Conservation (phyloP, 2,888 invertebrate genomes). For the Baccha elongata region DNA sequence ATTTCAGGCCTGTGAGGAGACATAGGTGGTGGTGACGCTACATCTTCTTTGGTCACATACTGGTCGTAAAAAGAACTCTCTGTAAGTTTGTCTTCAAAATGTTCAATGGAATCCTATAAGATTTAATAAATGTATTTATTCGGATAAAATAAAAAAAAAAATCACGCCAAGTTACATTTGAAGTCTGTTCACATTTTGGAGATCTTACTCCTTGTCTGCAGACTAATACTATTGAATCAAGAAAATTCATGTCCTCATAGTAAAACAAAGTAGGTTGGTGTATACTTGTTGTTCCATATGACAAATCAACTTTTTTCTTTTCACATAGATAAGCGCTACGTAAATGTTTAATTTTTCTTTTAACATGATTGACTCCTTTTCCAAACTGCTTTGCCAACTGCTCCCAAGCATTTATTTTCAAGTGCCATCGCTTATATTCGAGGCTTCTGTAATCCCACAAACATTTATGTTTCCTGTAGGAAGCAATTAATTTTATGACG, state of each 20-base stretch:
- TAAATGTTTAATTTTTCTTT: constrained; percentile 73
- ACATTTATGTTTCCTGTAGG: constrained; percentile 67
- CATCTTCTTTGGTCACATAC: not conserved
- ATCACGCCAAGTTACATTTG: not conserved
- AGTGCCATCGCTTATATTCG: constrained; percentile 67
- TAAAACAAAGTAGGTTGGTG: constrained; percentile 69
- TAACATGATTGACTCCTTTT: constrained; percentile 57
- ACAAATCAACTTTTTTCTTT: constrained; percentile 70
- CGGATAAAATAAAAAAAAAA: not conserved
- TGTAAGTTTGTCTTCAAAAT: not conserved
- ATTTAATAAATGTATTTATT: not conserved
- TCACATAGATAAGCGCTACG: constrained; percentile 69
- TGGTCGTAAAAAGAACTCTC: not conserved
- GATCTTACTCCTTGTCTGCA: constrained; percentile 29
- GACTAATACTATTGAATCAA: constrained; percentile 64
- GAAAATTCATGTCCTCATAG: constrained; percentile 62
- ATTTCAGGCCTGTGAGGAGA: not conserved
- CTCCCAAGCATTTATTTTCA: constrained; percentile 66
- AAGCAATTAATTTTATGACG: constrained; percentile 4
- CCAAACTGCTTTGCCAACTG: constrained; percentile 53
- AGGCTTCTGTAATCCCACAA: constrained; percentile 68
- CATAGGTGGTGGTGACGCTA: not conserved
- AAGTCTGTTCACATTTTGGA: not conserved
- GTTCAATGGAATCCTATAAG: constrained; percentile 1
- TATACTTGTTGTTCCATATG: not conserved